Conservation (phyloP, 2,797 vertebrate genomes). For the Sebastes taczanowskii region DNA sequence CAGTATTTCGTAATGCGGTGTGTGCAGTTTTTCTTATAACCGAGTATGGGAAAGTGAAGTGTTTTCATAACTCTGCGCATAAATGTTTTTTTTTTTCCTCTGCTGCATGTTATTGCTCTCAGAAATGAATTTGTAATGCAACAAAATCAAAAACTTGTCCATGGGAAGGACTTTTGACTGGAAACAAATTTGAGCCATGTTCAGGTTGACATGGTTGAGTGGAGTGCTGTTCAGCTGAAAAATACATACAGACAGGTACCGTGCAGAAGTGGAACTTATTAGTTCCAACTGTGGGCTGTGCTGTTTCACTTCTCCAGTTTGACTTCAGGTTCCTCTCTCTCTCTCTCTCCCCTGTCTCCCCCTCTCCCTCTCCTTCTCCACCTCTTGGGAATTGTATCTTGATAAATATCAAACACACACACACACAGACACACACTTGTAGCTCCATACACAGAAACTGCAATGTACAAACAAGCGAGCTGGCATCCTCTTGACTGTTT, state of each 20-base stretch:
- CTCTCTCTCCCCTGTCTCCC: not conserved
- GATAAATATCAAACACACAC: conserved; percentile 51
- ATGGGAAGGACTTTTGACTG: conserved; percentile 30
- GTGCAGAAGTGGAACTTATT: conserved; percentile 47
- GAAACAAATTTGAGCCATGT: conserved; percentile 54
- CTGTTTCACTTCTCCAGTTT: conserved; percentile 45
- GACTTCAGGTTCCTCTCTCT: conserved; percentile 11
- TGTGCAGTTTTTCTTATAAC: conserved; percentile 31
- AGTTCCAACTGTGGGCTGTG: conserved; percentile 51
- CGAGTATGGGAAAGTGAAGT: not conserved
- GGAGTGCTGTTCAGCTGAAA: conserved; percentile 50
- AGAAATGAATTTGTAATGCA: not conserved
- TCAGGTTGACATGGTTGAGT: conserved; percentile 50
- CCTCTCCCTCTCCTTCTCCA: not conserved
- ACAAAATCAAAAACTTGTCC: not conserved
- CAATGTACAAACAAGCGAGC: conserved; percentile 38
- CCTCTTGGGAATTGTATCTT: conserved; percentile 43
- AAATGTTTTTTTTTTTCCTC: not conserved
- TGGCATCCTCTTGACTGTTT: conserved; percentile 34
- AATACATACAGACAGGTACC: conserved; percentile 53
- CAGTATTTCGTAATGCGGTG: conserved; percentile 34
- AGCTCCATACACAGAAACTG: conserved; percentile 4
- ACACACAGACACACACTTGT: conserved; percentile 1
- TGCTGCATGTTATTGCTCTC: not conserved
- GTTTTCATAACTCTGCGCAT: not conserved